A percentile compares a stretch with the other conserved stretches of the same genome.
Evolutionary conservation across 2,888 invertebrate species (phyloP).

Genomic region (Clanis bilineata): DNA sequence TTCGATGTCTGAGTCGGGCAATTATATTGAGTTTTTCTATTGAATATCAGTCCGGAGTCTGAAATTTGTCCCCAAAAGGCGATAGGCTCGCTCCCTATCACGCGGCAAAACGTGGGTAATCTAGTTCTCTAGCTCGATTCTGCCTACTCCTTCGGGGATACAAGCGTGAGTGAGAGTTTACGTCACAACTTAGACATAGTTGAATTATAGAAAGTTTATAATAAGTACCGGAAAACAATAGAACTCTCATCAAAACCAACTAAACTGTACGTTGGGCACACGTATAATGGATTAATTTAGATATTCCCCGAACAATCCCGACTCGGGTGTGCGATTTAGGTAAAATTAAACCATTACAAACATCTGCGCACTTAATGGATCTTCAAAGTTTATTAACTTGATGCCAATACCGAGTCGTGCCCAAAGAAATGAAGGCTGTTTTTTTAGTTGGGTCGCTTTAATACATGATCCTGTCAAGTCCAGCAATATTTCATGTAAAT

Average conservation of each 20-base stretch:
- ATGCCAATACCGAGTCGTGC: slow-evolving; percentile 40
- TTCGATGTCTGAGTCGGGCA: no score
- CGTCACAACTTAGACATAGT: neutral
- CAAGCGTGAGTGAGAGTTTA: no score
- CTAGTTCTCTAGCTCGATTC: no score
- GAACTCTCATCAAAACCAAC: slow-evolving; percentile 14
- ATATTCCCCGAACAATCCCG: slow-evolving; percentile 46
- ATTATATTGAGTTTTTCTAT: no score
- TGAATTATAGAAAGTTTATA: neutral
- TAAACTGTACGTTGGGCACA: slow-evolving; percentile 28
- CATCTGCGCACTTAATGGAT: slow-evolving; percentile 57
- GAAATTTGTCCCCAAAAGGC: no score
- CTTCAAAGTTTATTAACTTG: slow-evolving; percentile 39
- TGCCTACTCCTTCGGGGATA: no score
- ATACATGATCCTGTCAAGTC: slow-evolving; percentile 36
- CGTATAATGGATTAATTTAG: slow-evolving; percentile 41
- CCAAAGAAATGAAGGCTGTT: slow-evolving; percentile 9
- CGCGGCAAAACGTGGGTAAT: no score
- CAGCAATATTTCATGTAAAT: slow-evolving; percentile 48
- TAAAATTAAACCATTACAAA: slow-evolving; percentile 70
- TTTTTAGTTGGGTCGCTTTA: slow-evolving; percentile 33
- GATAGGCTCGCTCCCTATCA: no score
- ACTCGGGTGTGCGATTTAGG: slow-evolving; percentile 47
- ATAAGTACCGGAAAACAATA: slow-evolving; percentile 3
- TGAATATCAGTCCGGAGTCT: no score